Base-by-base conservation (phyloP, 2,888 invertebrate species). In the Eutolmus rufibarbis region DNA sequence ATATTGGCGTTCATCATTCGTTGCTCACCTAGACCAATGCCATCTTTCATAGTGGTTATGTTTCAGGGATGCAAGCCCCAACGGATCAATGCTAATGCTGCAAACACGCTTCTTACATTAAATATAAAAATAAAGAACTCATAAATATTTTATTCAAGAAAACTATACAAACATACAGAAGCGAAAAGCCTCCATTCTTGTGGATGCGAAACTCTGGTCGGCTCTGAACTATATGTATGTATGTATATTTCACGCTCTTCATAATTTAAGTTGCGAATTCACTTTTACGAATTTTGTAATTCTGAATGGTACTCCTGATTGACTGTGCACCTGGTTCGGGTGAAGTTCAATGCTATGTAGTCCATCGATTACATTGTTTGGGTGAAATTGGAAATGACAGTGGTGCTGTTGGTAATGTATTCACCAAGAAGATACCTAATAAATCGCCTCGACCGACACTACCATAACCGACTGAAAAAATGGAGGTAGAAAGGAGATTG, bases 271-370 rank as follows among this genome's bases (percentile, higher is more conserved):
- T 31, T 23, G 19, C n/a, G 56, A 66, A 56, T 81, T 56, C 56
- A 78, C 34, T 81, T 81, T 56, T 56, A 31, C 16, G 34, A 78
- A 19, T 78, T 78, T 19, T 78, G 12, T 16, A 78, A 78, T 77
- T 77, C 77, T 40, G 77, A 81, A 46, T 81, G 4, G 23, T 46
- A 14, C 23, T 23, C 51, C 46, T 56, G 56, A 8, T 5, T 40
- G 56, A n/a, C 34, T 23, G 56, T 82, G 82, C 82, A 82, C 82
- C 82, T 82, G 82, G 82, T 51, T 9, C 82, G 56, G 82, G 57
- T 51, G n/a, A 66, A 66, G 82, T 82, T 82, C 82, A 82, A 82
- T 82, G 82, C 14, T 82, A n/a, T n/a, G n/a, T n/a, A 82, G 34
- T 34, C 19, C 51, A 51, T 14, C 79, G 79, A 28, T 51, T 82